These are phyloP conservation scores for Macropus fuliginosus DNA, from an alignment of 2,797 vertebrate genomes.

Conservation along the genomic window DNA sequence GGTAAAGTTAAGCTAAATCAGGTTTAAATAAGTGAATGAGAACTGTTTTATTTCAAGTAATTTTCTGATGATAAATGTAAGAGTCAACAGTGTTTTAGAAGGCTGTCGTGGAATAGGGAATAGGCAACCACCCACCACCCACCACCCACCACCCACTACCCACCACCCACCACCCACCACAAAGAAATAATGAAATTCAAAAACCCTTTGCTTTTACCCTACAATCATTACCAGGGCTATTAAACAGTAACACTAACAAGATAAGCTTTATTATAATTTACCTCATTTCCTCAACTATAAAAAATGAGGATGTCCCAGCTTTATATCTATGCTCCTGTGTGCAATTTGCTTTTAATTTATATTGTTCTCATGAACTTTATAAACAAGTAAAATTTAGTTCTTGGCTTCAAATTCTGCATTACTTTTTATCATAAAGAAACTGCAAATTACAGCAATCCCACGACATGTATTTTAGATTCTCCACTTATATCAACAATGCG, in stretches of 20 bases:
- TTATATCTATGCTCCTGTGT: neutral
- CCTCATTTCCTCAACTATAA: neutral
- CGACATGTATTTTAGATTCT: slow-evolving; percentile 6
- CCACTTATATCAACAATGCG: slow-evolving; percentile 44
- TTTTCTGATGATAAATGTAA: slow-evolving; percentile 49
- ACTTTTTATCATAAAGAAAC: neutral
- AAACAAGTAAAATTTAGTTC: slow-evolving; percentile 22
- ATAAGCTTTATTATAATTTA: slow-evolving; percentile 51
- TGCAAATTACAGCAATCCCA: slow-evolving; percentile 55
- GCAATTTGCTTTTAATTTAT: slow-evolving; percentile 1
- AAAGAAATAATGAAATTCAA: slow-evolving; percentile 25
- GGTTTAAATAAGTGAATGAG: slow-evolving; percentile 57
- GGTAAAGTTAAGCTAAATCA: slow-evolving; percentile 53
- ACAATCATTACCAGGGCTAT: neutral
- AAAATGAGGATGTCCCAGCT: neutral
- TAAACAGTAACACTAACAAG: slow-evolving; percentile 15
- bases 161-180: neutral
- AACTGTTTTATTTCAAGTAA: slow-evolving; percentile 58
- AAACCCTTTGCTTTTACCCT: slow-evolving; percentile 8
- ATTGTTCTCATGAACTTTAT: slow-evolving; percentile 33
- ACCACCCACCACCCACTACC: neutral
- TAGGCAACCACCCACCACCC: neutral
- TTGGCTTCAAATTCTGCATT: slow-evolving; percentile 21
- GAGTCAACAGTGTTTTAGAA: slow-evolving; percentile 6
- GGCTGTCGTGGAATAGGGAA: slow-evolving; percentile 19